Percentiles rank a stretch among this genome's conserved stretches.
These are phyloP conservation scores for Rousettus leschenaultii DNA, from an alignment of 2,113 vertebrate species.

Conservation along the genomic window DNA sequence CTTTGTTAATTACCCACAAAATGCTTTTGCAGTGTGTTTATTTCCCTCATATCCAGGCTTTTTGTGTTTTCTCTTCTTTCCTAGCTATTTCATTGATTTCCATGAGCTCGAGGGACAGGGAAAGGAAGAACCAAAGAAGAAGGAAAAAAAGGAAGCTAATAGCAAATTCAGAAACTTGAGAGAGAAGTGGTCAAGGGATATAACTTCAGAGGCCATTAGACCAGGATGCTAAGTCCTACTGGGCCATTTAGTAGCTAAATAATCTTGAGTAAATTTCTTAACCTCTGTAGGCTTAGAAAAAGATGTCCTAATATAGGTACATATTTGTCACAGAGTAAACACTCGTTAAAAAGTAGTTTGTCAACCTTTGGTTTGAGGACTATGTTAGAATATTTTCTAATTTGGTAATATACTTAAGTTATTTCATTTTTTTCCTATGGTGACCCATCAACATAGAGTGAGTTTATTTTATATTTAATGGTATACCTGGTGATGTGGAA, in stretches of 20 bases:
- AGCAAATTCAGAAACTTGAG: neutral
- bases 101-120: neutral
- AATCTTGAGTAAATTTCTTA: neutral
- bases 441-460: neutral
- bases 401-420: neutral
- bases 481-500: neutral
- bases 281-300: neutral
- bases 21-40: neutral
- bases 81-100: neutral
- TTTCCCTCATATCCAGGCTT: neutral
- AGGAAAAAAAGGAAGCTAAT: neutral
- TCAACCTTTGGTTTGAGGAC: neutral
- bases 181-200: neutral
- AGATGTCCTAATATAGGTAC: neutral
- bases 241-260: neutral
- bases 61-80: neutral
- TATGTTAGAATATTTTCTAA: neutral
- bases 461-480: neutral
- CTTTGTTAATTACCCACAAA: neutral
- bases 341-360: neutral
- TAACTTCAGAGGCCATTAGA: neutral
- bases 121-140: neutral
- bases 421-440: neutral
- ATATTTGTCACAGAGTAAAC: neutral
- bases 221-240: neutral